Conservation (phyloP, 2,888 invertebrate species). For the Myopa tessellatipennis region DNA sequence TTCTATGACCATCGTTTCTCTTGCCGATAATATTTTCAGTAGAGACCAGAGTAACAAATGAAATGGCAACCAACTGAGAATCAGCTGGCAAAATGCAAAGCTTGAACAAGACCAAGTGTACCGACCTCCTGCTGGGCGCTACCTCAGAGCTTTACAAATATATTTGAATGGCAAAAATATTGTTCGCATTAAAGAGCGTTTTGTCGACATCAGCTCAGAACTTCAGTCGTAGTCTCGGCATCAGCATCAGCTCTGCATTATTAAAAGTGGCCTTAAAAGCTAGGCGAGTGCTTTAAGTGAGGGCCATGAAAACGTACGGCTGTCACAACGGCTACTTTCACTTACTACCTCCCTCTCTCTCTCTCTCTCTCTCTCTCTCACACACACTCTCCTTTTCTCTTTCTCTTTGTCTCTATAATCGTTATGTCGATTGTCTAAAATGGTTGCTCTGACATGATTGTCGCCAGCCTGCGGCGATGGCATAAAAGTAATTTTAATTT, state of each 20-base stretch:
- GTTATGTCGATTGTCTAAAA: slow-evolving; percentile 33
- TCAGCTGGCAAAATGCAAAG: background rate
- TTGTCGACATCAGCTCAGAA: slow-evolving; percentile 29
- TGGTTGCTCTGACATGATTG: background rate
- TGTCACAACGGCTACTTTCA: too few species aligned
- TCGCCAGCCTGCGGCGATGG: background rate
- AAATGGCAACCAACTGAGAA: background rate
- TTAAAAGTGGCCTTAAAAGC: background rate
- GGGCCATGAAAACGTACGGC: too few species aligned
- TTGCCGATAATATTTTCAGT: background rate
- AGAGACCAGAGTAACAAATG: background rate
- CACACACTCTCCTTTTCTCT: background rate
- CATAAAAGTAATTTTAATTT: slow-evolving; percentile 33
- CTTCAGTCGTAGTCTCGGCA: background rate
- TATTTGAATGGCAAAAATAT: slow-evolving; percentile 31
- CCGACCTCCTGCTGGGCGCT: slow-evolving; percentile 24
- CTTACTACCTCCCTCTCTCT: too few species aligned
- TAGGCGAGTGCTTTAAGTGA: background rate
- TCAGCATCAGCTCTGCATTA: background rate
- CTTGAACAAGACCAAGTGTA: background rate
- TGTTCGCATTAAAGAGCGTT: slow-evolving; percentile 31
- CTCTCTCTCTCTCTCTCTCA: too few species aligned
- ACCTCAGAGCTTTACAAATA: background rate
- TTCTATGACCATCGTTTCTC: too few species aligned
- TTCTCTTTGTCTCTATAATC: slow-evolving; percentile 1